phyloP scores from a whole-genome alignment of 2,888 invertebrate genomes.

The Drosophila koepferae region DNA sequence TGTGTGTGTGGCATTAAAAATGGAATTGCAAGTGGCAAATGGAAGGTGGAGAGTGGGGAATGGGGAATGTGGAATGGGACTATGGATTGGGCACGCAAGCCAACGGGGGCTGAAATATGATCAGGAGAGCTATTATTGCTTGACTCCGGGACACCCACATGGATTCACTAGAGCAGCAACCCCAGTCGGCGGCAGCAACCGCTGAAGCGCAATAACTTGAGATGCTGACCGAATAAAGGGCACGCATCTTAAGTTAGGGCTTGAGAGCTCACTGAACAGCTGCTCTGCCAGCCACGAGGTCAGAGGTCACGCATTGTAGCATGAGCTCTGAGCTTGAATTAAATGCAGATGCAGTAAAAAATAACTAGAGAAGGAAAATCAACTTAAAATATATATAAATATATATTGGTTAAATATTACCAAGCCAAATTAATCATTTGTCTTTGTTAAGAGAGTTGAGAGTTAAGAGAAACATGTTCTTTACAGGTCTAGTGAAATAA shows the following conservation, averaged over 20 bases:
- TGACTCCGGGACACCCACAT: constrained; percentile 48
- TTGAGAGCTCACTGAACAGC: constrained; percentile 22
- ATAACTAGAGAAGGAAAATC: too few species aligned
- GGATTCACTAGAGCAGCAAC: constrained; percentile 23
- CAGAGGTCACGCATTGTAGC: constrained; percentile 8
- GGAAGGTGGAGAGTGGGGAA: background rate
- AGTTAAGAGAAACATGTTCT: background rate
- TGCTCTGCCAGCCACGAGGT: constrained; percentile 18
- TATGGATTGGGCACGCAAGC: background rate
- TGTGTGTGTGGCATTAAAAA: constrained; percentile 10
- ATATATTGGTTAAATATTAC: background rate
- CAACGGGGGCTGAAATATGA: constrained; percentile 63
- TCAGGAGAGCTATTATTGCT: constrained; percentile 44
- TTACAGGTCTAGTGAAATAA: background rate
- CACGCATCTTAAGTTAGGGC: constrained; percentile 13
- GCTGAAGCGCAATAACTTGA: constrained; percentile 29
- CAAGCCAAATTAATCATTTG: background rate
- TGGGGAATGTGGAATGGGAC: background rate
- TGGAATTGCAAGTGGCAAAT: constrained; percentile 7
- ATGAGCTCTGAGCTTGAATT: background rate
- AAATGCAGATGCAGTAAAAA: background rate
- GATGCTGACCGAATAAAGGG: constrained; percentile 53
- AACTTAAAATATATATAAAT: background rate
- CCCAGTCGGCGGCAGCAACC: constrained; percentile 16
- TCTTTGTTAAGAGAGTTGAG: background rate